A percentile compares a stretch with the other conserved stretches of the same genome.
These are phyloP conservation scores for Muscicapa striata DNA, from an alignment of 2,797 vertebrate genomes.

Conservation along the genomic window DNA sequence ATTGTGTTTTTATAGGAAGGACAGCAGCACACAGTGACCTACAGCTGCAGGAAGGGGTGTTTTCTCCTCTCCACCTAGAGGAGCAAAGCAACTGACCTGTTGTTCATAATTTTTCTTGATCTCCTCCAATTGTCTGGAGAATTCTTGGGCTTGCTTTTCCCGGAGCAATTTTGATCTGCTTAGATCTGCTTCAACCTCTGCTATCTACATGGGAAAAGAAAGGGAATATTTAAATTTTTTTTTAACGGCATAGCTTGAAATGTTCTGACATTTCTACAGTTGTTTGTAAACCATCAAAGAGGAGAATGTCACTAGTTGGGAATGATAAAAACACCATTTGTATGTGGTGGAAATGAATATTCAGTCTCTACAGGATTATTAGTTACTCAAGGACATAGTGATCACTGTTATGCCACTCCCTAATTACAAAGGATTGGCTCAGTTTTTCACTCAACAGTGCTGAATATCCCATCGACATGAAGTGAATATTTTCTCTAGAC, in stretches of 20 bases:
- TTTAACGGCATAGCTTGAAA: slow-evolving; percentile 1
- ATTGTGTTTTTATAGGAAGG: not conserved
- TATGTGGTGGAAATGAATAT: not conserved
- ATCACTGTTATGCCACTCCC: not conserved
- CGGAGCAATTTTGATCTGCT: slow-evolving; percentile 86
- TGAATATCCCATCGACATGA: not conserved
- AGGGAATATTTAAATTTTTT: slow-evolving; percentile 73
- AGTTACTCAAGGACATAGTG: not conserved
- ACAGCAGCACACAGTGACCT: not conserved
- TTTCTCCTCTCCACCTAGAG: not conserved
- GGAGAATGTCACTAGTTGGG: not conserved
- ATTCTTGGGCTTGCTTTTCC: slow-evolving; percentile 91
- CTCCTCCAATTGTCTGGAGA: slow-evolving; percentile 85
- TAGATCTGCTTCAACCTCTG: slow-evolving; percentile 91
- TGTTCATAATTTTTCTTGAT: slow-evolving; percentile 85
- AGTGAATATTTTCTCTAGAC: not conserved
- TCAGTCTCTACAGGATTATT: not conserved
- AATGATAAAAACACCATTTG: not conserved
- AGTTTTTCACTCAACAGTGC: not conserved
- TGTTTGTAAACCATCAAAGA: slow-evolving; percentile 52
- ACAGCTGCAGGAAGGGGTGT: not conserved
- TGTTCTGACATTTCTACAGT: not conserved
- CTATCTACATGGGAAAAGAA: slow-evolving; percentile 84
- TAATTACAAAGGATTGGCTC: not conserved
- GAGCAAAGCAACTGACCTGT: slow-evolving; percentile 84